Base-by-base conservation (phyloP, 2,888 invertebrate genomes). In the Sepioteuthis lessoniana region DNA sequence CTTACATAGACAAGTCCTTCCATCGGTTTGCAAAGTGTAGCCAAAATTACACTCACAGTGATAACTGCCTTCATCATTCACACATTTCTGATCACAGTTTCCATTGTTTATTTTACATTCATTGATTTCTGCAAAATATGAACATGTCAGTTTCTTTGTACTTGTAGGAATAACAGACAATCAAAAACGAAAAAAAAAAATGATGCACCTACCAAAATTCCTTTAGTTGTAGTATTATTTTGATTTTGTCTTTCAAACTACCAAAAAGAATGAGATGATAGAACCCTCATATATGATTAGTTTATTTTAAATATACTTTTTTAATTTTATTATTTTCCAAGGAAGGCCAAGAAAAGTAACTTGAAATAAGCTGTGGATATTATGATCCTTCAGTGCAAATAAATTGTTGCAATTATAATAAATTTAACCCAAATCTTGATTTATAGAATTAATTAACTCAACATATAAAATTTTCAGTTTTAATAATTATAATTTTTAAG, bases 61-160 rank as follows among this genome's bases (percentile, higher is more conserved):
- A 76, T 76, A 76, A 76, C 76, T 76, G 76, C 76, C 76, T 76
- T 76, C 76, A 76, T 76, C 76, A 76, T 76, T 76, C 76, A 76
- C 76, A 76, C 76, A 76, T 76, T 76, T 76, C n/a, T 76, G 76
- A 35, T n/a, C 16, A n/a, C 76, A 76, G n/a, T 76, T 76, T 76
- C 76, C 76, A 76, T 76, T 76, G n/a, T 76, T 25, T 35, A 76
- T 35, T 76, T 76, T 13, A 35, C 76, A 76, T 76, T 76, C 76
- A 76, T 76, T 76, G 76, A 76, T 76, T 76, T 76, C 76, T 76
- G n/a, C n/a, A 76, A 76, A 76, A 76, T n/a, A 76, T 13, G 35
- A 76, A 76, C 35, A 76, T 76, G n/a, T n/a, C 76, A 28, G n/a
- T 76, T n/a, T 76, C n/a, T n/a, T 16, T 35, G 35, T 76, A 13